phyloP scores from a whole-genome alignment of 2,888 invertebrate genomes.

The Mallateleia sp. region DNA sequence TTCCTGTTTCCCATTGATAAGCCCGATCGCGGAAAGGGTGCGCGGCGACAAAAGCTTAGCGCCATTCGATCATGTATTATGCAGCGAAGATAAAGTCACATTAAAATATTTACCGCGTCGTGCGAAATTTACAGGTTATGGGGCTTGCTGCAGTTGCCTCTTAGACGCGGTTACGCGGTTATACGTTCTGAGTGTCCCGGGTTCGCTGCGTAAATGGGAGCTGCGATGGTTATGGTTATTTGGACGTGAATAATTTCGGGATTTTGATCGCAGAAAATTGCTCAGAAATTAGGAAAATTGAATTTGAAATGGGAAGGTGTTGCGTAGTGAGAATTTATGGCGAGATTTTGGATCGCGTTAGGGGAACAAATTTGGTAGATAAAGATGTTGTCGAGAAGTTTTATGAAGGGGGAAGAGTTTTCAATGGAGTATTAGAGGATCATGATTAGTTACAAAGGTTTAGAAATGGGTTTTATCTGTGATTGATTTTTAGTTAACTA shows the following conservation, averaged over 20 bases:
- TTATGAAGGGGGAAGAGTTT: too few species aligned
- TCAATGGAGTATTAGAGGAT: too few species aligned
- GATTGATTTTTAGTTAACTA: too few species aligned
- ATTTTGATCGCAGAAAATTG: conserved; percentile 8
- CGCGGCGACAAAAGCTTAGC: conserved; percentile 53
- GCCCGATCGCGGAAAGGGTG: conserved; percentile 38
- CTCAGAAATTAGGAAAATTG: conserved; percentile 18
- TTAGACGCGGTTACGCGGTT: conserved; percentile 1
- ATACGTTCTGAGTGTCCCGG: neutral
- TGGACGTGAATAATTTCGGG: conserved; percentile 3
- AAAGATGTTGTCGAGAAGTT: too few species aligned
- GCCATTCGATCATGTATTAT: conserved; percentile 44
- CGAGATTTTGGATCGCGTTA: too few species aligned
- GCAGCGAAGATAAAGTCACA: conserved; percentile 58
- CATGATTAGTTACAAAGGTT: too few species aligned
- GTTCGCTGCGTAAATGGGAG: neutral
- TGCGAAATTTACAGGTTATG: conserved; percentile 44
- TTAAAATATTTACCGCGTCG: conserved; percentile 61
- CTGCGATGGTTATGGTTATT: conserved; percentile 23
- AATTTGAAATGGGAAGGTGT: neutral
- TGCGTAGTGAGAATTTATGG: too few species aligned
- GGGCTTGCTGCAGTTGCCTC: neutral
- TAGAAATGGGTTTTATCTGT: too few species aligned
- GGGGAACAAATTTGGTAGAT: too few species aligned
- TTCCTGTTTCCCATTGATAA: conserved; percentile 61